phyloP scores from a whole-genome alignment of 1,140 invertebrate species.

The Asbolus verrucosus region DNA sequence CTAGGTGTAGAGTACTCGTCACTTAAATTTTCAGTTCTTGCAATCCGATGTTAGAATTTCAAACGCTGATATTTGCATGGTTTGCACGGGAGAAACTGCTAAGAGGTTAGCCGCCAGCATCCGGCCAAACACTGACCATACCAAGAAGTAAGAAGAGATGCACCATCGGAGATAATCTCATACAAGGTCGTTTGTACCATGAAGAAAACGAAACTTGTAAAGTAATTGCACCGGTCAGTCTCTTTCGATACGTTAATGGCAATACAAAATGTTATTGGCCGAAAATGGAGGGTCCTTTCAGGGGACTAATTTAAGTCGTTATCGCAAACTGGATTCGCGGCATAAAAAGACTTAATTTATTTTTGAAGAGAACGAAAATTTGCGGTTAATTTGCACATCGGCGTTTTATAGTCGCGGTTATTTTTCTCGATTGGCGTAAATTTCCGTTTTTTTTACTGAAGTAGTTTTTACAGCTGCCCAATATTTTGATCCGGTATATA shows the following conservation, averaged over 20 bases:
- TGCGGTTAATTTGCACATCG: too few relatives aligned
- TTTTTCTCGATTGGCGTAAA: too few relatives aligned
- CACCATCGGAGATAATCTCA: slow-evolving; percentile 32
- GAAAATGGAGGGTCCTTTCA: too few relatives aligned
- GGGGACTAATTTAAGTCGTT: too few relatives aligned
- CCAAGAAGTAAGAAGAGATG: slow-evolving; percentile 38
- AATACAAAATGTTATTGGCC: too few relatives aligned
- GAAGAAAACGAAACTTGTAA: slow-evolving; percentile 38
- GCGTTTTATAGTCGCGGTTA: too few relatives aligned
- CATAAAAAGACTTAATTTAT: too few relatives aligned
- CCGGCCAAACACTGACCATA: slow-evolving; percentile 30
- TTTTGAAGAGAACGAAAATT: too few relatives aligned
- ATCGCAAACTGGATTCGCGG: too few relatives aligned
- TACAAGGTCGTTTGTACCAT: slow-evolving; percentile 36
- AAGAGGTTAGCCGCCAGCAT: slow-evolving; percentile 31
- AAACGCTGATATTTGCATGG: slow-evolving; percentile 2
- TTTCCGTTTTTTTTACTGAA: too few relatives aligned
- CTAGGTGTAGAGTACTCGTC: not conserved
- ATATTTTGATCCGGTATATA: too few relatives aligned
- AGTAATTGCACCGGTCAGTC: slow-evolving; percentile 33
- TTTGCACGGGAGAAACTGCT: slow-evolving; percentile 27
- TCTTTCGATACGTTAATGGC: slow-evolving; percentile 35
- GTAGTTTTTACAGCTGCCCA: too few relatives aligned
- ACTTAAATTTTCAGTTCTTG: slow-evolving; percentile 3
- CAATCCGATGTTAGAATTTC: not conserved